phyloP scores from a whole-genome alignment of 1,140 invertebrate species.

The Micrasema minimum region DNA sequence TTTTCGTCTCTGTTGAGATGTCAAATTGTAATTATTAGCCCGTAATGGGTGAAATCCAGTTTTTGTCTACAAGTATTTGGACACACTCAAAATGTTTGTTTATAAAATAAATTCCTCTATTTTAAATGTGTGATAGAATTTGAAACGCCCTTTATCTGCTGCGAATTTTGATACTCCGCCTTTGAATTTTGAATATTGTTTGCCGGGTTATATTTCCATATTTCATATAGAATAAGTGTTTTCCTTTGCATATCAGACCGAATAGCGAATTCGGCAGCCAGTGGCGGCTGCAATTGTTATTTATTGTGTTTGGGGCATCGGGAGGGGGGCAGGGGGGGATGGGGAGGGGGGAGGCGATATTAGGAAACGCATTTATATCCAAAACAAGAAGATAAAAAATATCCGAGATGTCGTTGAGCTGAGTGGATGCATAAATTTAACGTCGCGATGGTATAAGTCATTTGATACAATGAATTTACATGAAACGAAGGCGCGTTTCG shows the following conservation, averaged over 20 bases:
- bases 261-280: constrained; percentile 22
- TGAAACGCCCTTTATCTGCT: constrained; percentile 29
- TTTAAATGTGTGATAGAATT: background rate
- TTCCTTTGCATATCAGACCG: constrained; percentile 38
- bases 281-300: constrained; percentile 28
- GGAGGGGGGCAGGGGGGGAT: too few relatives aligned
- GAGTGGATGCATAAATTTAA: too few relatives aligned
- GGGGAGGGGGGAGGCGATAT: constrained; percentile 18
- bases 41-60: too few relatives aligned
- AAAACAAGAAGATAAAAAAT: background rate
- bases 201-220: constrained; percentile 38
- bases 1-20: too few relatives aligned
- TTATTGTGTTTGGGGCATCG: constrained; percentile 34
- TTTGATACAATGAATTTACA: too few relatives aligned
- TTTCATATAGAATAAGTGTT: constrained; percentile 42
- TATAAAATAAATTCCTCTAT: too few relatives aligned
- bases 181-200: constrained; percentile 39
- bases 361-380: constrained; percentile 31
- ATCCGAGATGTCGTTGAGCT: too few relatives aligned
- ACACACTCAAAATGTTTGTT: too few relatives aligned
- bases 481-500: too few relatives aligned
- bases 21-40: too few relatives aligned
- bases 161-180: constrained; percentile 36
- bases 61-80: too few relatives aligned
- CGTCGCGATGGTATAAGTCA: too few relatives aligned